Percentiles rank a stretch among this genome's conserved stretches.
Evolutionary conservation across 2,113 vertebrate genomes (phyloP).

Genomic region (Sinocyclocheilus anshuiensis): DNA sequence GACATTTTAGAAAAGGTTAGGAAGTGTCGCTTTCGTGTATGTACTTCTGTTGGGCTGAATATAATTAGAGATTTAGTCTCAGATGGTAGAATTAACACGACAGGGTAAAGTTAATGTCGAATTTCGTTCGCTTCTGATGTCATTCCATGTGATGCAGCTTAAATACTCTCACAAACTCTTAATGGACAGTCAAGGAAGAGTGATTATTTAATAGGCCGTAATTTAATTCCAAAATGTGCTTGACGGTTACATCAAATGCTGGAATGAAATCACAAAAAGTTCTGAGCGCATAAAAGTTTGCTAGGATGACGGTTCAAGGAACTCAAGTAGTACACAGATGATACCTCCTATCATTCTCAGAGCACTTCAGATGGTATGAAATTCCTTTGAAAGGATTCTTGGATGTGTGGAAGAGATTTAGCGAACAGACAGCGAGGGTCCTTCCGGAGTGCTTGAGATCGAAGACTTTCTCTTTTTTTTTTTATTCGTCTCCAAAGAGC

Average conservation of each 20-base stretch:
- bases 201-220: neutral
- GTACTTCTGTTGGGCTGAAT: neutral
- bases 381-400: conserved; percentile 21
- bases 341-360: conserved; percentile 6
- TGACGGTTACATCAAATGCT: neutral
- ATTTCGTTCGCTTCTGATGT: neutral
- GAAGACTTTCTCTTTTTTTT: neutral
- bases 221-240: neutral
- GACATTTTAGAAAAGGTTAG: conserved; percentile 11
- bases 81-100: neutral
- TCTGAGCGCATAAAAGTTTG: neutral
- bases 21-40: neutral
- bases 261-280: neutral
- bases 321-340: neutral
- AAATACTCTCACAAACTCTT: neutral
- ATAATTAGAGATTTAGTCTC: neutral
- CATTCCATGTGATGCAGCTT: neutral
- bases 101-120: neutral
- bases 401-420: conserved; percentile 33
- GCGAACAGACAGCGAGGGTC: conserved; percentile 12
- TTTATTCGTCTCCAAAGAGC: conserved; percentile 5
- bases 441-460: conserved; percentile 14
- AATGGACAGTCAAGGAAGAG: neutral
- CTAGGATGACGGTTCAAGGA: neutral
- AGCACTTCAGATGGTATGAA: conserved; percentile 25